Conservation (phyloP, 2,888 invertebrate genomes). For the Fabriciana adippe region DNA sequence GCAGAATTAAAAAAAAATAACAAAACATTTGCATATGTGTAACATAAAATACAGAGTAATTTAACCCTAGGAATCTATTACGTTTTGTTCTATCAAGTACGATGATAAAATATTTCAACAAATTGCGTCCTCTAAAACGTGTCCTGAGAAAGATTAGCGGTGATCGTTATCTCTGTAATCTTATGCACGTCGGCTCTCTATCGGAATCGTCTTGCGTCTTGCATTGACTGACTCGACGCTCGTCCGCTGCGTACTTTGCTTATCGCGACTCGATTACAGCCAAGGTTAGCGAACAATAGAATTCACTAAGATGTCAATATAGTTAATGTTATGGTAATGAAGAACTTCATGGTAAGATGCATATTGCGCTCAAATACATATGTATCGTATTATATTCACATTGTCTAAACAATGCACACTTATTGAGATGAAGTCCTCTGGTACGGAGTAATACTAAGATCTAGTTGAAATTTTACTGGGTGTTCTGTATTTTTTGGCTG, state of each 20-base stretch:
- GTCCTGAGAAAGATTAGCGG: slow-evolving; percentile 45
- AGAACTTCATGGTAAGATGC: slow-evolving; percentile 21
- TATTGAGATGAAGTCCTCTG: background rate
- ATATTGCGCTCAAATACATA: slow-evolving; percentile 17
- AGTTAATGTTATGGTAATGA: slow-evolving; percentile 30
- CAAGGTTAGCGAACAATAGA: slow-evolving; percentile 56
- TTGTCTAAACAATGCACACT: background rate
- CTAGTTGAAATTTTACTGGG: background rate
- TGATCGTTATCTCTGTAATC: slow-evolving; percentile 59
- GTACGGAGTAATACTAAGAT: background rate
- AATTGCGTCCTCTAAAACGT: slow-evolving; percentile 19
- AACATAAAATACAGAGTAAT: no score
- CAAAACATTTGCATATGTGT: no score
- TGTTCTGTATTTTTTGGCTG: background rate
- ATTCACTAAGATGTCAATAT: slow-evolving; percentile 36
- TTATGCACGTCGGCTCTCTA: slow-evolving; percentile 52
- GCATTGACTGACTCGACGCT: slow-evolving; percentile 9
- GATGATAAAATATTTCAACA: slow-evolving; percentile 12
- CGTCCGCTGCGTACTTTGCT: slow-evolving; percentile 51
- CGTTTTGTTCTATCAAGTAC: background rate
- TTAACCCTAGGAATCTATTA: no score
- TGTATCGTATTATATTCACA: slow-evolving; percentile 1
- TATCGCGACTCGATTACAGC: slow-evolving; percentile 54
- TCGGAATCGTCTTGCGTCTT: slow-evolving; percentile 38
- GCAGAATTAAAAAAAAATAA: no score